These are phyloP conservation scores for Tetramorium bicarinatum DNA, from an alignment of 2,888 invertebrate species.

Conservation along the genomic window DNA sequence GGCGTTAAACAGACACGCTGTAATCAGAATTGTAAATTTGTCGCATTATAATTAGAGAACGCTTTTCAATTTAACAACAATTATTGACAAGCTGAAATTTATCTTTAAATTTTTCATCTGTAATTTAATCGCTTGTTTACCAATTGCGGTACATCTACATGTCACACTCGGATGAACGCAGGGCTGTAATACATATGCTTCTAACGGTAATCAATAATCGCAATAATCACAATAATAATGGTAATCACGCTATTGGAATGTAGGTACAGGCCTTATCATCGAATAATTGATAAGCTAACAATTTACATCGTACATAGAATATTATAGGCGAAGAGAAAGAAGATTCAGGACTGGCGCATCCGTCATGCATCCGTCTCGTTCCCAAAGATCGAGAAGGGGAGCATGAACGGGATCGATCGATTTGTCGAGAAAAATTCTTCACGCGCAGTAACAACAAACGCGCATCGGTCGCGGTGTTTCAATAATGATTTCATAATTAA, in stretches of 20 bases:
- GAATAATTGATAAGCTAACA: constrained; percentile 1
- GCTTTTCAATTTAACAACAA: not conserved
- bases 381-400: not conserved
- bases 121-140: not conserved
- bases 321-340: not conserved
- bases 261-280: not conserved
- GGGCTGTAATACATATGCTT: not conserved
- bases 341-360: not conserved
- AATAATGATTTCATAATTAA: constrained; percentile 22
- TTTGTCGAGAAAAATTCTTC: not conserved
- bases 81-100: not conserved
- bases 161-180: not conserved
- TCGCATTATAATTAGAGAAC: not conserved
- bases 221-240: constrained; percentile 21
- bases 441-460: not conserved
- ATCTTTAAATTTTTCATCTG: not conserved
- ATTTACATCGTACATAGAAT: not conserved
- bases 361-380: not conserved
- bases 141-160: not conserved
- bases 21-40: constrained; percentile 23
- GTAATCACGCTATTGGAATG: constrained; percentile 8
- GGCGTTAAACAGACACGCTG: not conserved
- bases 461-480: not conserved
- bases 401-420: not conserved
- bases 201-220: constrained; percentile 20